phyloP scores from a whole-genome alignment of 2,888 invertebrate genomes.

The Microctonus hyperodae region DNA sequence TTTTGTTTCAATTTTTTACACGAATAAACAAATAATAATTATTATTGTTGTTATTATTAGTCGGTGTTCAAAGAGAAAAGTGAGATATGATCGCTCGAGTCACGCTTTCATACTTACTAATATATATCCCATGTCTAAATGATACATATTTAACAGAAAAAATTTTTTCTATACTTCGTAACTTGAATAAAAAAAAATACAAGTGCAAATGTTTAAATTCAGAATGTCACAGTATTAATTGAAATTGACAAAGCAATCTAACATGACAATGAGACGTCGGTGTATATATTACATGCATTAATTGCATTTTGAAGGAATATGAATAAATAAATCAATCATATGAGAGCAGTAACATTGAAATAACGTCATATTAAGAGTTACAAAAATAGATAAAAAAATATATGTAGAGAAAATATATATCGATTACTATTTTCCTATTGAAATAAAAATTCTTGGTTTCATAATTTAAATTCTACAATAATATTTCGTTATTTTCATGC shows the following conservation, averaged over 20 bases:
- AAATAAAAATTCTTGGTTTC: conserved; percentile 4
- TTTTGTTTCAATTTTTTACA: too few relatives aligned
- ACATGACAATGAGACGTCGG: too few relatives aligned
- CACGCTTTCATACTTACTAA: conserved; percentile 13
- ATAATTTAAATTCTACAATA: neutral
- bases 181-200: too few relatives aligned
- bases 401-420: neutral
- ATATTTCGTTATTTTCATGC: neutral
- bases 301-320: too few relatives aligned
- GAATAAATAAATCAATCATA: neutral
- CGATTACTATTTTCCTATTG: conserved; percentile 4
- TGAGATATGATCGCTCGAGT: neutral
- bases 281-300: too few relatives aligned
- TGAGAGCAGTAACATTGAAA: neutral
- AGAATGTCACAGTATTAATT: too few relatives aligned
- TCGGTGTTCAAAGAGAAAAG: neutral
- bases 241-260: too few relatives aligned
- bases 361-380: neutral
- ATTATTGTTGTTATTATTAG: neutral
- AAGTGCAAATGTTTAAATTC: too few relatives aligned
- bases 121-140: neutral
- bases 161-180: too few relatives aligned
- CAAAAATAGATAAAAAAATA: neutral
- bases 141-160: too few relatives aligned
- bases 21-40: neutral